These are phyloP conservation scores for Rhopilema esculentum DNA, from an alignment of 30 jellyfish, hydroid and myxozoan genomes.

Conservation along the genomic window DNA sequence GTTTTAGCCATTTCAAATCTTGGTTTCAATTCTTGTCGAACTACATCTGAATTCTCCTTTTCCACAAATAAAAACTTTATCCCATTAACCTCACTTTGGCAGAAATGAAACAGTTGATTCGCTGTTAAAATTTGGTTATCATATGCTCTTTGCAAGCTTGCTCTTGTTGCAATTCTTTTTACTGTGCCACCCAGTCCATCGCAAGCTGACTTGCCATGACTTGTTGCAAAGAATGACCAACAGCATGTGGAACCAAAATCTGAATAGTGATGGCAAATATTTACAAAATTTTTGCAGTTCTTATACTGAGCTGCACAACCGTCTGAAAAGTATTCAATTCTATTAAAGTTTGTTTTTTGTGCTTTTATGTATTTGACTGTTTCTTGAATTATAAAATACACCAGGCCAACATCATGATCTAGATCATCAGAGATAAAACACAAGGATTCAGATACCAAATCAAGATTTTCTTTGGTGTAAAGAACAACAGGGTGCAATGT, in stretches of 20 bases:
- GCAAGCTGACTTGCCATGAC: constrained; percentile 88
- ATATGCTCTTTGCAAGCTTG: constrained; percentile 62
- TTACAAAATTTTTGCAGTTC: constrained; percentile 60
- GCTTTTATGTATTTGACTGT: constrained; percentile 2
- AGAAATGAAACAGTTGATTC: constrained; percentile 26
- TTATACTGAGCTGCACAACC: constrained; percentile 90
- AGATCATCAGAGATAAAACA: constrained; percentile 80
- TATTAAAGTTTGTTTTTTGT: constrained; percentile 8
- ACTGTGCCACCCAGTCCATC: constrained; percentile 88
- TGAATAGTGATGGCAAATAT: constrained; percentile 58
- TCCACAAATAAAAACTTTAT: constrained; percentile 46
- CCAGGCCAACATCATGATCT: constrained; percentile 52
- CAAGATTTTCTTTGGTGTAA: constrained; percentile 9
- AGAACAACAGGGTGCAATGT: constrained; percentile 59
- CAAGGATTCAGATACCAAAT: constrained; percentile 17
- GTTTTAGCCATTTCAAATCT: constrained; percentile 61
- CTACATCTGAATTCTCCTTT: constrained; percentile 27
- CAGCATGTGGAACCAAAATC: constrained; percentile 70
- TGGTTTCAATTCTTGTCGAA: constrained; percentile 18
- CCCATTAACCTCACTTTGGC: constrained; percentile 60
- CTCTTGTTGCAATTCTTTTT: constrained; percentile 63
- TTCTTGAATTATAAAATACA: constrained; percentile 28
- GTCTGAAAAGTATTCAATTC: constrained; percentile 66
- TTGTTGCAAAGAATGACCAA: constrained; percentile 77
- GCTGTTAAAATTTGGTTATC: constrained; percentile 55